A percentile compares a stretch with the other conserved stretches of the same genome.
These are phyloP conservation scores for Allophyes oxyacanthae DNA, from an alignment of 2,888 invertebrate species.

Conservation along the genomic window DNA sequence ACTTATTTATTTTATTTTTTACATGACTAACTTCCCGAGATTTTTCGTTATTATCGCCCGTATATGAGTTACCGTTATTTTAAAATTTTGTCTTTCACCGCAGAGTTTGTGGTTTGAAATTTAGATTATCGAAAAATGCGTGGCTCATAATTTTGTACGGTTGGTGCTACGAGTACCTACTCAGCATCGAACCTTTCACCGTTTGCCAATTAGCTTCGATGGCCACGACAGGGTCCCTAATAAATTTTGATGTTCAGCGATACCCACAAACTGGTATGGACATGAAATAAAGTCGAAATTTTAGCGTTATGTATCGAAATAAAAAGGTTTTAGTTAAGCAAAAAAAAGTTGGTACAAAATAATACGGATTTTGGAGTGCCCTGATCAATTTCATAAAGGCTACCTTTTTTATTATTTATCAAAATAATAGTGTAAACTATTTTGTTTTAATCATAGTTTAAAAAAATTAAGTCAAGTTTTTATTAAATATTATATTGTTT, in stretches of 20 bases:
- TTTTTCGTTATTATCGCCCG: conserved; percentile 21
- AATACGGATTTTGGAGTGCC: background rate
- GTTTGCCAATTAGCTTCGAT: conserved; percentile 84
- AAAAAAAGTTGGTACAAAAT: conserved; percentile 17
- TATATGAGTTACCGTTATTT: conserved; percentile 2
- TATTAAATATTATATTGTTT: conserved; percentile 9
- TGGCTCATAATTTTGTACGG: conserved; percentile 56
- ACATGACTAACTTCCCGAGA: conserved; percentile 41
- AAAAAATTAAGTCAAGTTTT: background rate
- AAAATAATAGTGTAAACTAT: too few species aligned
- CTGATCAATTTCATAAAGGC: too few species aligned
- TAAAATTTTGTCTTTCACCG: conserved; percentile 13
- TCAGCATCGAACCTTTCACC: conserved; percentile 72
- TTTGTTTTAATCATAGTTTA: too few species aligned
- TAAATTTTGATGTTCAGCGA: conserved; percentile 67
- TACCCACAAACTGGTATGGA: conserved; percentile 49
- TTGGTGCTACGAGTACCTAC: conserved; percentile 54
- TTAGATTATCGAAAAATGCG: conserved; percentile 43
- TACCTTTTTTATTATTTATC: too few species aligned
- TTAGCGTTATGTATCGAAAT: conserved; percentile 25
- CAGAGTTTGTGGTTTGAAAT: conserved; percentile 49
- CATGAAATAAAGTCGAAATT: conserved; percentile 28
- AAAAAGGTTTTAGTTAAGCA: conserved; percentile 15
- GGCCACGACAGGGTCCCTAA: conserved; percentile 78
- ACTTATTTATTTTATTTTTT: conserved; percentile 75